phyloP scores from a whole-genome alignment of 1,140 invertebrate genomes.

The Sinonovacula constricta region DNA sequence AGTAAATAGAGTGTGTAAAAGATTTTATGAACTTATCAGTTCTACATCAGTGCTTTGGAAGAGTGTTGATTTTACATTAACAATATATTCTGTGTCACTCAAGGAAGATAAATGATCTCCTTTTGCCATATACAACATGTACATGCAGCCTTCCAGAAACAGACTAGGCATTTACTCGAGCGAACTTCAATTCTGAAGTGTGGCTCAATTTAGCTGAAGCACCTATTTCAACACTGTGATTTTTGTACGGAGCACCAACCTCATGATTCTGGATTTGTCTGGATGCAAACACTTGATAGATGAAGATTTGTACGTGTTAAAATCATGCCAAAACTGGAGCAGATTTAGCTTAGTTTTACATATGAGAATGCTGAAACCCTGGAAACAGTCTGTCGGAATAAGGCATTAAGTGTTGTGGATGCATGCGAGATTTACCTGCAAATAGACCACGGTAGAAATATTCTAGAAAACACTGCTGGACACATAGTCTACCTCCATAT shows the following conservation, averaged over 20 bases:
- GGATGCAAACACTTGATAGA: no score
- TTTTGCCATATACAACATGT: no score
- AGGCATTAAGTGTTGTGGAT: neutral
- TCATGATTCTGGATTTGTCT: neutral
- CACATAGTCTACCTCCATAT: no score
- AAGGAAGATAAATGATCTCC: no score
- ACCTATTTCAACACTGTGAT: neutral
- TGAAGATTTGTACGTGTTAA: no score
- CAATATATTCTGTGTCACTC: neutral
- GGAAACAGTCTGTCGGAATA: no score
- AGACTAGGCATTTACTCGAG: neutral
- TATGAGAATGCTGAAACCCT: neutral
- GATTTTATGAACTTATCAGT: neutral
- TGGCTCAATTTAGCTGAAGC: neutral
- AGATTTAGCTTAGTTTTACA: slow-evolving; percentile 6
- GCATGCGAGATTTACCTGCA: neutral
- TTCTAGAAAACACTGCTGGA: no score
- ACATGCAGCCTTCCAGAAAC: neutral
- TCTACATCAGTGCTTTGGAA: neutral
- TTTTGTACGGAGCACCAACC: neutral
- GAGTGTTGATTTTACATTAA: neutral
- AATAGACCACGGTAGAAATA: neutral
- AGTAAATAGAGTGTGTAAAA: neutral
- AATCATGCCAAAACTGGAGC: neutral
- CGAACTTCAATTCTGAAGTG: neutral